Evolutionary conservation across 2,113 vertebrate species (phyloP).

Genomic region (Montifringilla adamsi): DNA sequence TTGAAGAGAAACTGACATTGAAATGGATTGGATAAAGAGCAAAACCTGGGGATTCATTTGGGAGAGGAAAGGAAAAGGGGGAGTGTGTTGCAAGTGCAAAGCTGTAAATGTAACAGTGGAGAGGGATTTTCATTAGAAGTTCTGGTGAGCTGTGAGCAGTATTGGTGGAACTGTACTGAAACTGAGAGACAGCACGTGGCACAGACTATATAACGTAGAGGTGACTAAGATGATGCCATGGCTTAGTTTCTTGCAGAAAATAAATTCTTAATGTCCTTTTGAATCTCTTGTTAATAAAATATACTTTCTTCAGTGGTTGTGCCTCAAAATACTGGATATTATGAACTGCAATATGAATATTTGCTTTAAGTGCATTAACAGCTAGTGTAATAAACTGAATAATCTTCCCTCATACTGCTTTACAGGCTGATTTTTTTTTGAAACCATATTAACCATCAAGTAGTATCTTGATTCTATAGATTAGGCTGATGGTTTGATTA

Average conservation of each 20-base stretch:
- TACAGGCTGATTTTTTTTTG: neutral
- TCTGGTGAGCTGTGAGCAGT: neutral
- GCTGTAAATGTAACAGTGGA: neutral
- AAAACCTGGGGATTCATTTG: neutral
- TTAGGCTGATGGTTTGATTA: neutral
- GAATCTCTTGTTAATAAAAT: neutral
- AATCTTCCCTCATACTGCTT: neutral
- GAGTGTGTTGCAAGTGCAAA: neutral
- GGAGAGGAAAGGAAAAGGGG: neutral
- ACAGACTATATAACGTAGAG: neutral
- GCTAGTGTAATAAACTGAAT: neutral
- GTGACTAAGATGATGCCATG: neutral
- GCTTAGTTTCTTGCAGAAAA: neutral
- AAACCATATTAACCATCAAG: neutral
- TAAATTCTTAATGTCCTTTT: neutral
- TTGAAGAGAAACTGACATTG: neutral
- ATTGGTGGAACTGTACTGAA: neutral
- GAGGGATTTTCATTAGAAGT: neutral
- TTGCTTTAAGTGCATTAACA: neutral
- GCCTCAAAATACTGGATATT: neutral
- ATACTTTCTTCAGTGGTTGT: neutral
- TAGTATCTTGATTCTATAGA: neutral
- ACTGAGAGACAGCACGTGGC: neutral
- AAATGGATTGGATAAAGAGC: neutral
- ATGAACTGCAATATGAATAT: neutral